Conservation (phyloP, 2,797 vertebrate species). For the Sus cebifrons region DNA sequence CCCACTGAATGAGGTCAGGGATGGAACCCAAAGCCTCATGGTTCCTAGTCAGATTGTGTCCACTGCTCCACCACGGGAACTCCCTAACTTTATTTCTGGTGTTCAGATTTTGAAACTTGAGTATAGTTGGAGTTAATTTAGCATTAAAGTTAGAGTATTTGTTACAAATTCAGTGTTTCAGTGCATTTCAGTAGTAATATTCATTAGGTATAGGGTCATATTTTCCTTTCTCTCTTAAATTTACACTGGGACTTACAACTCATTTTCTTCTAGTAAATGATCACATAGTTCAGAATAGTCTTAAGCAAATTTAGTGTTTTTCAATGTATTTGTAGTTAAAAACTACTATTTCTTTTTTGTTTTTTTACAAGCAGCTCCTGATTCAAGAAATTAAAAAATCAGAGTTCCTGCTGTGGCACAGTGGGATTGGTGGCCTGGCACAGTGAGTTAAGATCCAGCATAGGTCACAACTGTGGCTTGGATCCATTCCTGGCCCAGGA, state of each 20-base stretch:
- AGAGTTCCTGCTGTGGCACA: no score
- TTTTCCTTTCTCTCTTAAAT: slow-evolving; percentile 61
- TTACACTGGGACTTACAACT: background rate
- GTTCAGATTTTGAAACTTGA: slow-evolving; percentile 31
- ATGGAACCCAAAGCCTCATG: no score
- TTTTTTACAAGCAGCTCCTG: background rate
- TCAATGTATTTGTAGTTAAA: slow-evolving; percentile 33
- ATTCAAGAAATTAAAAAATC: slow-evolving; percentile 42
- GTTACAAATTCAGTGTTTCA: slow-evolving; percentile 14
- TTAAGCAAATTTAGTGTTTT: slow-evolving; percentile 18
- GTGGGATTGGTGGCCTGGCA: no score
- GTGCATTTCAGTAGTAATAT: background rate
- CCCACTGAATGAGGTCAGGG: no score
- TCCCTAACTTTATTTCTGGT: background rate
- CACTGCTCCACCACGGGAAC: no score
- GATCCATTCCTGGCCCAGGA: no score
- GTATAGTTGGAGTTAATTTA: background rate
- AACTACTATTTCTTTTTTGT: background rate
- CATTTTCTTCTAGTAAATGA: slow-evolving; percentile 24
- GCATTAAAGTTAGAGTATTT: background rate
- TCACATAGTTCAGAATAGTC: slow-evolving; percentile 7
- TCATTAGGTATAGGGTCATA: background rate
- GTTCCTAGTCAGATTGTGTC: no score
- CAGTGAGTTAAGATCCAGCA: no score
- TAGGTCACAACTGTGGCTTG: no score